Evolutionary conservation across 1,140 invertebrate species (phyloP).

Genomic region (Cydia pomonella): DNA sequence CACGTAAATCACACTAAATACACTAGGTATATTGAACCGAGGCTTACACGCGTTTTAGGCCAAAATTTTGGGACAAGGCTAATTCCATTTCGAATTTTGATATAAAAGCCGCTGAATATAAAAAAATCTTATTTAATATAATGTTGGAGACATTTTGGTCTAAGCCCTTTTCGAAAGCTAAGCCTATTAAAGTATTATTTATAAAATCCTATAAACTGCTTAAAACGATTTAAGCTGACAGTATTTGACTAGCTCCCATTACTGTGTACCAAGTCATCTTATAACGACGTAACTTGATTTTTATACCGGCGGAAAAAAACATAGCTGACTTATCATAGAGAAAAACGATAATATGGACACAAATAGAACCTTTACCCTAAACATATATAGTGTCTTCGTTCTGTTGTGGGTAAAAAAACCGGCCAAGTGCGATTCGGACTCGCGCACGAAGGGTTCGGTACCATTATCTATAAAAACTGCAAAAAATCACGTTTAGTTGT

Average conservation of each 20-base stretch:
- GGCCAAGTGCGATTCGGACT: too few species aligned
- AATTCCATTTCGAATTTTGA: neutral
- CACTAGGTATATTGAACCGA: neutral
- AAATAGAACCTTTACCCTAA: too few species aligned
- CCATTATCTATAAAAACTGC: too few species aligned
- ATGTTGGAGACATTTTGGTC: neutral
- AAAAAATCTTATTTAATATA: neutral
- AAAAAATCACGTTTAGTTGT: too few species aligned
- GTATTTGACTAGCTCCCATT: neutral
- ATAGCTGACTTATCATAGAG: too few species aligned
- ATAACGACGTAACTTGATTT: neutral
- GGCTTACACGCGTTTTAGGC: neutral
- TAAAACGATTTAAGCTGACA: neutral
- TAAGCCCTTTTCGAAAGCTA: neutral
- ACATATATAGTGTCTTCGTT: too few species aligned
- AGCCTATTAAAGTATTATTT: neutral
- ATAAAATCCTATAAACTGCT: neutral
- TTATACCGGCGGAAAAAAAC: too few species aligned
- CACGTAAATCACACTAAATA: conserved; percentile 5
- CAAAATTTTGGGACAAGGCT: neutral
- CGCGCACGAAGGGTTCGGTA: too few species aligned
- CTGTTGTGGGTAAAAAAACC: too few species aligned
- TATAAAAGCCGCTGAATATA: neutral
- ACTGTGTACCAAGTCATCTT: neutral
- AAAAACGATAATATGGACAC: too few species aligned